Percentiles rank a stretch among this genome's conserved stretches.
phyloP scores from a whole-genome alignment of 2,888 invertebrate genomes.

The Phlogophora meticulosa region DNA sequence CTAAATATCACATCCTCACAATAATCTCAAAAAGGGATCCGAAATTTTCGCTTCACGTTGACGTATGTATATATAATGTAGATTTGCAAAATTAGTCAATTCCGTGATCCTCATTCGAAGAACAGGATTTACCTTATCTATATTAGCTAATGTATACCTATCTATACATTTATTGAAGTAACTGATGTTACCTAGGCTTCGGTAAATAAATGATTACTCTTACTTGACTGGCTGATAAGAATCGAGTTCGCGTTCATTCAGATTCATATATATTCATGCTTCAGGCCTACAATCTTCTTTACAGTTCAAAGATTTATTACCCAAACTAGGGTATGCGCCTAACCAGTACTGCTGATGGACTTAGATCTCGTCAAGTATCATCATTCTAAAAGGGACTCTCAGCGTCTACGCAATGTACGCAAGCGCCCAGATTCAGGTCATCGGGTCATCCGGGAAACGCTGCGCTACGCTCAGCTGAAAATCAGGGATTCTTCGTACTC shows the following conservation, averaged over 20 bases:
- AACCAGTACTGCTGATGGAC: background rate
- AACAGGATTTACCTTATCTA: no score
- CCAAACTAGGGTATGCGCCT: background rate
- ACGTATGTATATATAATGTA: no score
- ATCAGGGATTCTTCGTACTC: background rate
- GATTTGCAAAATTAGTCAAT: no score
- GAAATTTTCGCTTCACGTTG: no score
- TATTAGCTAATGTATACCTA: no score
- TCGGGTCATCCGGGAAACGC: constrained; percentile 40
- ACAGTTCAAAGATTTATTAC: background rate
- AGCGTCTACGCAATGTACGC: constrained; percentile 1
- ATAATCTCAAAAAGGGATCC: no score
- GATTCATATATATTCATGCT: background rate
- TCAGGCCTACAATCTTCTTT: background rate
- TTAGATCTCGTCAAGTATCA: background rate
- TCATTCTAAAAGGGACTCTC: background rate
- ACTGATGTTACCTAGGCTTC: no score
- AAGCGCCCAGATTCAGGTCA: constrained; percentile 43
- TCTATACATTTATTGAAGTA: no score
- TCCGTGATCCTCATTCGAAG: no score
- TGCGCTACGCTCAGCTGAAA: constrained; percentile 20
- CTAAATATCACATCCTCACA: no score
- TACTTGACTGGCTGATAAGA: constrained; percentile 11
- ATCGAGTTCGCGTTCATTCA: background rate
- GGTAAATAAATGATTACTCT: no score